Conservation (phyloP, 2,888 invertebrate genomes). For the Parapristionchus giblindavisi region DNA sequence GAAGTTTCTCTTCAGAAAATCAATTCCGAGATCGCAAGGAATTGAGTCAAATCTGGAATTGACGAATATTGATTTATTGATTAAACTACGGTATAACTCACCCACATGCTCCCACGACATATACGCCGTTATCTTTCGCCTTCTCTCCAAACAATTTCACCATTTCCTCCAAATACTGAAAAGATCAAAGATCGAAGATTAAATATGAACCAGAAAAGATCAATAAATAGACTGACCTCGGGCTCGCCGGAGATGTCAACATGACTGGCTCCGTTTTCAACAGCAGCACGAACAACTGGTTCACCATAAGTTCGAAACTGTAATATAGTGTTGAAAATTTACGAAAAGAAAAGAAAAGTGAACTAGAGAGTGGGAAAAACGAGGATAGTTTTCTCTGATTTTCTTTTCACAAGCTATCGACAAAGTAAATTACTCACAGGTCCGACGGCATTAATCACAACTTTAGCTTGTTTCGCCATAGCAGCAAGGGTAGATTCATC, state of each 20-base stretch:
- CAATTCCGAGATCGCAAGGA: constrained; percentile 85
- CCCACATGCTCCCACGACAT: constrained; percentile 89
- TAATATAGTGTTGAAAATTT: too few relatives aligned
- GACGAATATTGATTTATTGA: not conserved
- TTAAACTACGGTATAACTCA: too few relatives aligned
- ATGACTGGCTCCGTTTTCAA: constrained; percentile 83
- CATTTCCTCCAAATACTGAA: constrained; percentile 84
- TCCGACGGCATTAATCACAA: constrained; percentile 91
- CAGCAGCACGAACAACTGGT: constrained; percentile 86
- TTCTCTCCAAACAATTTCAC: constrained; percentile 81
- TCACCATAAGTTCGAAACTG: too few relatives aligned
- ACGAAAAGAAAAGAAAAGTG: too few relatives aligned
- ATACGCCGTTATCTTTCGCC: constrained; percentile 76
- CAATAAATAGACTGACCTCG: constrained; percentile 70
- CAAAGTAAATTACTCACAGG: constrained; percentile 77
- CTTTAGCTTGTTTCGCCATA: constrained; percentile 83
- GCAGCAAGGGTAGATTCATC: constrained; percentile 80
- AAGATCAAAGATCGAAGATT: not conserved
- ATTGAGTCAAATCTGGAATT: constrained; percentile 82
- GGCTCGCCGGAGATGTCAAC: constrained; percentile 94
- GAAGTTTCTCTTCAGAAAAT: constrained; percentile 82
- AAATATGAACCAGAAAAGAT: not conserved
- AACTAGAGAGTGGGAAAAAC: too few relatives aligned
- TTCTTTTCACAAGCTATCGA: too few relatives aligned
- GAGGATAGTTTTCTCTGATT: too few relatives aligned